These are phyloP conservation scores for Melanocharis versteri DNA, from an alignment of 2,113 vertebrate genomes.

Conservation along the genomic window DNA sequence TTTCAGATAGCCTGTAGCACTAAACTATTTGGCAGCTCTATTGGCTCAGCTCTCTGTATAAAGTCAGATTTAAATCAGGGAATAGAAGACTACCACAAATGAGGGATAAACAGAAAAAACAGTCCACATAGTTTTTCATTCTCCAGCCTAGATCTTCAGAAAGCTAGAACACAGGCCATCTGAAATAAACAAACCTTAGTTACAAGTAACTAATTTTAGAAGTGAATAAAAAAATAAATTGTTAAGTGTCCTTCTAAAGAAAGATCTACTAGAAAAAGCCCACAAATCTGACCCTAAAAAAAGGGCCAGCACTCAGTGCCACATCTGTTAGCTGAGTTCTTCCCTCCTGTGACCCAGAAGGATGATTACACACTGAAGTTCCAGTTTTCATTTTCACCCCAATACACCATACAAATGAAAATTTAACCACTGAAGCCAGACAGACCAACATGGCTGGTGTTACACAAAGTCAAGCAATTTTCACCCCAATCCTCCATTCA, in stretches of 20 bases:
- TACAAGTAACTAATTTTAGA: background rate
- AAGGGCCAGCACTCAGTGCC: background rate
- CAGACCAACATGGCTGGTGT: background rate
- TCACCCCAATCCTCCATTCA: background rate
- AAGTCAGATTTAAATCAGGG: background rate
- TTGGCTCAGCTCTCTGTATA: background rate
- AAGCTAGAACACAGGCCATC: background rate
- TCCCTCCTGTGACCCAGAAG: background rate
- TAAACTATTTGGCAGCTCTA: slow-evolving; percentile 20
- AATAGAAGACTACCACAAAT: background rate
- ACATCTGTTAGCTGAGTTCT: background rate
- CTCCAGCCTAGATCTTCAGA: background rate
- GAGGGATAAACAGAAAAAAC: background rate
- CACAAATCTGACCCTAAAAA: background rate
- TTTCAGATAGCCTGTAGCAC: slow-evolving; percentile 33
- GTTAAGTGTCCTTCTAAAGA: background rate
- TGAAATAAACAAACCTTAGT: background rate
- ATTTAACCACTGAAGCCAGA: background rate
- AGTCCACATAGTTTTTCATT: background rate
- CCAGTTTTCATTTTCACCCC: background rate
- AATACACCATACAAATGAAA: background rate
- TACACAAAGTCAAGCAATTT: background rate
- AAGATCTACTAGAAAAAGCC: background rate
- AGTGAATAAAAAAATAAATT: background rate
- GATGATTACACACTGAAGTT: background rate